Conservation (phyloP, 35 echinoderm and acorn worm genomes). For the Nesometra sesokonis region DNA sequence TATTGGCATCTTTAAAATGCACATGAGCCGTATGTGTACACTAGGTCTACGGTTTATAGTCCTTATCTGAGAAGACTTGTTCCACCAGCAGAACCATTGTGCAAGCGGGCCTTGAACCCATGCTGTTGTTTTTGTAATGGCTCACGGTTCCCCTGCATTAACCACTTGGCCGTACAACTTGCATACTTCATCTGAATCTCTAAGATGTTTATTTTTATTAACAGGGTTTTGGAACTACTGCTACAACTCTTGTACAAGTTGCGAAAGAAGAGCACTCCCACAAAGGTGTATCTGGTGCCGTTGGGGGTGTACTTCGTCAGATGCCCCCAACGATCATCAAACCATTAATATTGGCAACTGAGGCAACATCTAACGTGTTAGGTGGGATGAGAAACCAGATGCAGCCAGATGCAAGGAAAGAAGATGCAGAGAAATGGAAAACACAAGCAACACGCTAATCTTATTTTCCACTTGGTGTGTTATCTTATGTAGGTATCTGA, state of each 20-base stretch:
- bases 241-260: constrained; percentile 50
- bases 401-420: constrained; percentile 84
- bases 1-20: no score
- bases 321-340: constrained; percentile 79
- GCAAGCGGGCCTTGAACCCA: no score
- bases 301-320: constrained; percentile 82
- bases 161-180: no score
- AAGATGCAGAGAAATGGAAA: constrained; percentile 87
- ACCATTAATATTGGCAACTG: constrained; percentile 78
- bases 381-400: constrained; percentile 40
- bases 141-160: no score
- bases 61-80: no score
- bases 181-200: no score
- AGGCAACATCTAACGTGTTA: constrained; percentile 1
- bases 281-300: constrained; percentile 91
- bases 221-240: constrained; percentile 75
- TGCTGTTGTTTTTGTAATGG: no score
- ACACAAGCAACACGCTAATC: constrained; percentile 12
- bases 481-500: no score
- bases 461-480: no score
- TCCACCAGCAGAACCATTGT: no score
- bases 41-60: no score
- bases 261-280: constrained; percentile 78
- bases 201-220: not conserved
- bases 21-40: no score